Percentiles rank a stretch among this genome's conserved stretches.
phyloP scores from a whole-genome alignment of 2,888 invertebrate species.

The Herminia tarsipennalis region DNA sequence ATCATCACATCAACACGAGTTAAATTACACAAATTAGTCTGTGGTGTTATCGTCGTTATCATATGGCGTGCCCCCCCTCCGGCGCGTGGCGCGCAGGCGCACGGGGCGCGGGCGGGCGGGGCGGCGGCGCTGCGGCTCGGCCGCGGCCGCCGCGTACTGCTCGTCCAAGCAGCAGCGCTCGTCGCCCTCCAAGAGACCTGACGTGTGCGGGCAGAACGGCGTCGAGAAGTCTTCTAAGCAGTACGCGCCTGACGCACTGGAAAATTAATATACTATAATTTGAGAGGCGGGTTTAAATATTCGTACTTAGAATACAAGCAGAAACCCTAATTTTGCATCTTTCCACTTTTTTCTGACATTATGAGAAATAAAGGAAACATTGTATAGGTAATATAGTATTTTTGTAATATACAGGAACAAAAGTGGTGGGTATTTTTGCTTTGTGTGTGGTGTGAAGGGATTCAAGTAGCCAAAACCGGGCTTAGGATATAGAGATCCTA shows the following conservation, averaged over 20 bases:
- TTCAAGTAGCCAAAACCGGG: too few relatives aligned
- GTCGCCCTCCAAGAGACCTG: conserved; percentile 88
- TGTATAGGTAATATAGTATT: too few relatives aligned
- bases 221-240: conserved; percentile 87
- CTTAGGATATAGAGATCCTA: too few relatives aligned
- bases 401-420: too few relatives aligned
- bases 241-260: conserved; percentile 89
- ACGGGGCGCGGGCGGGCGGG: conserved; percentile 60
- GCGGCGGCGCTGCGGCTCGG: conserved; percentile 63
- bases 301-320: not conserved
- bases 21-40: too few relatives aligned
- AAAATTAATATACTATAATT: conserved; percentile 11
- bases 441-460: too few relatives aligned
- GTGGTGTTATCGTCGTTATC: conserved; percentile 17
- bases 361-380: too few relatives aligned
- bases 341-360: too few relatives aligned
- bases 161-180: conserved; percentile 88
- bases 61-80: too few relatives aligned
- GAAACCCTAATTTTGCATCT: not conserved
- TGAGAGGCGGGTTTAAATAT: not conserved
- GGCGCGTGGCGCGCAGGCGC: conserved; percentile 59
- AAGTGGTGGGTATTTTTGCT: too few relatives aligned
- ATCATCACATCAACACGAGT: too few relatives aligned
- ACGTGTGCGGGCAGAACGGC: conserved; percentile 89
- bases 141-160: conserved; percentile 71